Percentiles rank a stretch among this genome's conserved stretches.
Evolutionary conservation across 2,797 vertebrate genomes (phyloP).

Genomic region (Arnoldichthys spilopterus): DNA sequence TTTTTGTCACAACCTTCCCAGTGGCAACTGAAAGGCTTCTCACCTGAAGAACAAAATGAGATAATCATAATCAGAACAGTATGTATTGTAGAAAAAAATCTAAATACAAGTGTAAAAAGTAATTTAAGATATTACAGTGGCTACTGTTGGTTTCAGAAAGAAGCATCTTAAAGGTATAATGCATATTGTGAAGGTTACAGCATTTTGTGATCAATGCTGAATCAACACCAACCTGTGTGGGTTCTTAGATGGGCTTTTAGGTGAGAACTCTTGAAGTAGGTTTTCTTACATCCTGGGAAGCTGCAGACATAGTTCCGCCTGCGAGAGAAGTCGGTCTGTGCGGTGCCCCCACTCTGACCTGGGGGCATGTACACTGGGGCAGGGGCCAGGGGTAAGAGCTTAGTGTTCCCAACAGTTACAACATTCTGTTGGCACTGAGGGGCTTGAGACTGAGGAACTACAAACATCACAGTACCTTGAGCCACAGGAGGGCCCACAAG

Average conservation of each 20-base stretch:
- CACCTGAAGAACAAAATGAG: conserved; percentile 76
- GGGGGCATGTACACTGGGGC: conserved; percentile 89
- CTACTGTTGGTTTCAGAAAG: no score
- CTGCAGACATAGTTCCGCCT: conserved; percentile 91
- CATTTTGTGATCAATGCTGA: not conserved
- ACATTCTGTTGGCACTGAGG: conserved; percentile 73
- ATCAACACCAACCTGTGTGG: conserved; percentile 86
- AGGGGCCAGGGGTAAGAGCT: conserved; percentile 91
- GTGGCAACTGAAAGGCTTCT: conserved; percentile 95
- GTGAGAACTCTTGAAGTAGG: conserved; percentile 98
- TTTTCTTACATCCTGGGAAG: conserved; percentile 94
- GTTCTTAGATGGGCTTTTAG: conserved; percentile 97
- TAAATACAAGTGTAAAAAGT: no score
- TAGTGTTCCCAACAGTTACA: conserved; percentile 87
- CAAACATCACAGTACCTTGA: conserved; percentile 92
- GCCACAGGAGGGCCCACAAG: conserved; percentile 84
- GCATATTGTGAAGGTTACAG: not conserved
- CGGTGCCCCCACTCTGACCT: conserved; percentile 69
- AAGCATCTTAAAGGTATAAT: no score
- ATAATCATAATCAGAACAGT: not conserved
- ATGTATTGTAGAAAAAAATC: not conserved
- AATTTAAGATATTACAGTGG: no score
- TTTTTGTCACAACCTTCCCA: conserved; percentile 97
- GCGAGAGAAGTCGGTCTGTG: conserved; percentile 89
- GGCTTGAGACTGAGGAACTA: conserved; percentile 83